Conservation (phyloP, 2,888 invertebrate genomes). For the Chrysolina oricalcia region DNA sequence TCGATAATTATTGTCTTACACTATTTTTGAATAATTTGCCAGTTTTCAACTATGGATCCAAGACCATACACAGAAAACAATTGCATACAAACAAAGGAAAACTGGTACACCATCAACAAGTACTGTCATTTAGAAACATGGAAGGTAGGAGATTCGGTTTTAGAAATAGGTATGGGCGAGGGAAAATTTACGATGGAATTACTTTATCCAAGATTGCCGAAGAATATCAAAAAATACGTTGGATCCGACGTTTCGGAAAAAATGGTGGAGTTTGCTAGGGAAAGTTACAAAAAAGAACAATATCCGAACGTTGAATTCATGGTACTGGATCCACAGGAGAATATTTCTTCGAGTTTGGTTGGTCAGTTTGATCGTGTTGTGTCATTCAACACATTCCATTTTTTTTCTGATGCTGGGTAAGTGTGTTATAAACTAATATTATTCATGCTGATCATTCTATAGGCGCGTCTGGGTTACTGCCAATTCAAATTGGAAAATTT, state of each 20-base stretch:
- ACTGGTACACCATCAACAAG: neutral
- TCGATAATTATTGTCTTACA: too few relatives aligned
- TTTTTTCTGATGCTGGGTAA: slow-evolving; percentile 2
- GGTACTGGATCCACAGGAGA: neutral
- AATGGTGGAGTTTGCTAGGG: neutral
- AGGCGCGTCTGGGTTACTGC: too few relatives aligned
- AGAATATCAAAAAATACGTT: neutral
- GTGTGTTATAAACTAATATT: neutral
- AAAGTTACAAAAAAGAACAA: neutral
- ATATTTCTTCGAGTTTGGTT: neutral
- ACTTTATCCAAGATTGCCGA: neutral
- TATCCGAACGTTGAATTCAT: neutral
- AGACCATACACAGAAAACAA: neutral
- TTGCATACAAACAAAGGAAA: neutral
- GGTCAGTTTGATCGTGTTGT: neutral
- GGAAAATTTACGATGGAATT: neutral
- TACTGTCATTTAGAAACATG: neutral
- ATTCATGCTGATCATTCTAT: too few relatives aligned
- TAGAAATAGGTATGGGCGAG: slow-evolving; percentile 3
- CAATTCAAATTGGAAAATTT: too few relatives aligned
- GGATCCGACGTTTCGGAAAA: slow-evolving; percentile 10
- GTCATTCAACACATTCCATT: slow-evolving; percentile 11
- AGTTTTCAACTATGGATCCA: neutral
- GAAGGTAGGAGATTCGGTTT: neutral
- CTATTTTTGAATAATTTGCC: neutral